Evolutionary conservation across 2,113 vertebrate species (phyloP).

Genomic region (Cephalopholis sonnerati): DNA sequence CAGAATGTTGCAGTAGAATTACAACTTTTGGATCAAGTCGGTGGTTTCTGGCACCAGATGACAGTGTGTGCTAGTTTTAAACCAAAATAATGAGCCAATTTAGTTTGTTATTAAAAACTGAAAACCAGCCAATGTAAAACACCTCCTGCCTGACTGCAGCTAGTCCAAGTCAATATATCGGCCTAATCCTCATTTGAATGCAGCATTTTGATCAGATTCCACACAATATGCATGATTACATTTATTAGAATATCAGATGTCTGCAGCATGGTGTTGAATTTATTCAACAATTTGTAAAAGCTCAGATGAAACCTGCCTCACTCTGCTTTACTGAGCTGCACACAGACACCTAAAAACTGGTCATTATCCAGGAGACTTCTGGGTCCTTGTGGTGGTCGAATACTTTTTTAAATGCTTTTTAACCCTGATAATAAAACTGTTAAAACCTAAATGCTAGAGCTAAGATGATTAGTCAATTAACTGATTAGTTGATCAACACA

Average conservation of each 20-base stretch:
- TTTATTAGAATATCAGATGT: constrained; percentile 43
- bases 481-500: neutral
- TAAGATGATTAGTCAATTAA: neutral
- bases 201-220: constrained; percentile 30
- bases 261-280: constrained; percentile 1
- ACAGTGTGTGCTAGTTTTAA: constrained; percentile 5
- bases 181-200: constrained; percentile 36
- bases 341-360: neutral
- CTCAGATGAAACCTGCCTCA: neutral
- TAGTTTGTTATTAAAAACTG: constrained; percentile 18
- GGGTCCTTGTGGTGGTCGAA: neutral
- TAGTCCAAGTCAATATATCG: constrained; percentile 49
- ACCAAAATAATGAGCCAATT: constrained; percentile 37
- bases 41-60: constrained; percentile 14
- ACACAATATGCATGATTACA: constrained; percentile 32
- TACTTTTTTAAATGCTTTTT: neutral
- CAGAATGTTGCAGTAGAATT: neutral
- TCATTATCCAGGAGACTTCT: neutral
- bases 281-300: constrained; percentile 4
- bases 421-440: neutral
- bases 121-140: constrained; percentile 23
- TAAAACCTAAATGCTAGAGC: neutral
- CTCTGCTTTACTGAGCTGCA: neutral
- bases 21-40: neutral
- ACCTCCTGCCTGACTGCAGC: constrained; percentile 42